A percentile compares a stretch with the other conserved stretches of the same genome.
phyloP scores from a whole-genome alignment of 2,888 invertebrate species.

The Tetragonula carbonaria region DNA sequence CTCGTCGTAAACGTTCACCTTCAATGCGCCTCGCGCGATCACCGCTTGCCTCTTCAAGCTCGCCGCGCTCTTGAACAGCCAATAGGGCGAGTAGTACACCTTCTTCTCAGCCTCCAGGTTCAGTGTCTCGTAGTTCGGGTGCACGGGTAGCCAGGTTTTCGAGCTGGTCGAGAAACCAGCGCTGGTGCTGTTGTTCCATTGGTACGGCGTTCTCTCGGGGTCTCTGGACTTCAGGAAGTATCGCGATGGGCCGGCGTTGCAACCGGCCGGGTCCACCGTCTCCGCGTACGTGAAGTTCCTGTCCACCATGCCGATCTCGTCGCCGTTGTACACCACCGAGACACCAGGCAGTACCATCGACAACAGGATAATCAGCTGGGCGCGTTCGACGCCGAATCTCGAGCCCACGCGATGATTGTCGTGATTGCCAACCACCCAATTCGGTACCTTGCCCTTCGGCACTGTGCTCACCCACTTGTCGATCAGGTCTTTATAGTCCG shows the following conservation, averaged over 20 bases:
- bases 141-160: constrained; percentile 89
- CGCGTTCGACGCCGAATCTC: constrained; percentile 84
- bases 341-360: constrained; percentile 88
- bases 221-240: constrained; percentile 87
- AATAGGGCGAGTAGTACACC: constrained; percentile 85
- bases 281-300: constrained; percentile 86
- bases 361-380: constrained; percentile 86
- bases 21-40: constrained; percentile 82
- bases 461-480: constrained; percentile 86
- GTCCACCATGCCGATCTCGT: constrained; percentile 93
- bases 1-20: constrained; percentile 71
- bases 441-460: constrained; percentile 85
- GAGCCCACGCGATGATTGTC: constrained; percentile 84
- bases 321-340: constrained; percentile 90
- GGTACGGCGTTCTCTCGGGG: constrained; percentile 88
- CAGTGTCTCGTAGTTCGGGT: constrained; percentile 86
- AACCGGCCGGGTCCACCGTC: constrained; percentile 88
- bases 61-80: constrained; percentile 86
- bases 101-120: constrained; percentile 86
- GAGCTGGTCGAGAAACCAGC: constrained; percentile 87
- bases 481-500: constrained; percentile 85
- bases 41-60: constrained; percentile 84
- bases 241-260: constrained; percentile 86
- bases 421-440: constrained; percentile 89
- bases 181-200: constrained; percentile 86